Base-by-base conservation (phyloP, 2,797 vertebrate genomes). In the Erethizon dorsatum region DNA sequence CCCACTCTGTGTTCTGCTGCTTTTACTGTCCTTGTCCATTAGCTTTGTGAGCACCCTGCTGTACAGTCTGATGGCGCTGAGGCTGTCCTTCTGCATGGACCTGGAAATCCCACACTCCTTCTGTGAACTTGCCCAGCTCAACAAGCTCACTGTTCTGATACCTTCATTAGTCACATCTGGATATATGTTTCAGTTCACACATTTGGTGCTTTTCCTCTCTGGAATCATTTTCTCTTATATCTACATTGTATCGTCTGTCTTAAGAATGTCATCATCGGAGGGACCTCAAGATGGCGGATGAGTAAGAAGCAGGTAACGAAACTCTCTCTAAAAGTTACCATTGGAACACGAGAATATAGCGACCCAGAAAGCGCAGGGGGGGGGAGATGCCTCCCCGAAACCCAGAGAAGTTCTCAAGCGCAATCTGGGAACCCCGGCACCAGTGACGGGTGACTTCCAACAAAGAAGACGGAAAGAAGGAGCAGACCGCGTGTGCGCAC, bases 181-280 rank as follows among this genome's bases (percentile, higher is more conserved):
- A 41, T 41, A 41, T 41, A 41, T 41, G 37, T 41, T 41, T 41
- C 37, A 41, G 37, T 41, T 41, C 37, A 41, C 52, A 0, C 95
- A 86, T 52, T 93, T 83, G 91, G 69, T 41, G 47, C 93, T 56
- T 18, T 94, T 80, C 71, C 73, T 96, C 1, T 67, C 45, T 67
- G 90, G 97, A 12, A 95, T 97, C 0, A 26, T 96, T 97, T 75
- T 90, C 75, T 67, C 83, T 79, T 93, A 93, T 37, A 14, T 24
- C 28, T 61, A 57, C 8, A 86, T 92, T 4, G 50, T 80, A 12
- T 87, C 63, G 33, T 87, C 75, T 50, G 17, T 71, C 50, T n/a
- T 93, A 52, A 87, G 45, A 18, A 80, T 71, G 4, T 41, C 41
- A 41, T 41, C 37, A 41, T 41, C 37, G 37, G 37, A 41, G 92